Conservation (phyloP, 2,113 vertebrate genomes). For the Corvus moneduloides region DNA sequence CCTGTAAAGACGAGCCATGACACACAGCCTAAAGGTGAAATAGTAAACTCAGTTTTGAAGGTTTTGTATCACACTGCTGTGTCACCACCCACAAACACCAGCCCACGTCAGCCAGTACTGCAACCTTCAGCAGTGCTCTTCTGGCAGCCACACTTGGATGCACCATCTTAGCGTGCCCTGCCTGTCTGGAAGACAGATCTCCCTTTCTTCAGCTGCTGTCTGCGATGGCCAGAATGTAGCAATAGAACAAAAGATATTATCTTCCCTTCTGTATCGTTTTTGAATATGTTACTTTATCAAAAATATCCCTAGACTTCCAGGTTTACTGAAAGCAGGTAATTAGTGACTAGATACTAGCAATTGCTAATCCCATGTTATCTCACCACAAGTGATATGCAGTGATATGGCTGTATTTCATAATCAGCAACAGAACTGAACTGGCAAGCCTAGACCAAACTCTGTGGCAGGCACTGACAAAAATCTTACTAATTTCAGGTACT, state of each 20-base stretch:
- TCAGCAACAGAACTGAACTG: background rate
- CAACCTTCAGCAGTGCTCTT: background rate
- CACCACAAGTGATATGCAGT: background rate
- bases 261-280: background rate
- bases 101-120: background rate
- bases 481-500: background rate
- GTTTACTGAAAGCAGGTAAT: constrained; percentile 4
- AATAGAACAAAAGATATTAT: background rate
- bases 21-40: background rate
- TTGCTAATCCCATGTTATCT: background rate
- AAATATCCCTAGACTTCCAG: background rate
- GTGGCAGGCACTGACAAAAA: background rate
- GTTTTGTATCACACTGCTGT: background rate
- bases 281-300: background rate
- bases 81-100: background rate
- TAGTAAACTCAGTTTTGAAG: background rate
- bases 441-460: background rate
- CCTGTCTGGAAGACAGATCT: background rate
- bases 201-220: background rate
- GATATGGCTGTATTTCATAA: background rate
- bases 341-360: background rate
- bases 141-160: background rate
- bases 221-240: background rate
- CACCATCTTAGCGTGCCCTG: background rate
- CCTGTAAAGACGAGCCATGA: background rate